Base-by-base conservation (phyloP, 2,113 vertebrate species). In the Theristicus caerulescens region DNA sequence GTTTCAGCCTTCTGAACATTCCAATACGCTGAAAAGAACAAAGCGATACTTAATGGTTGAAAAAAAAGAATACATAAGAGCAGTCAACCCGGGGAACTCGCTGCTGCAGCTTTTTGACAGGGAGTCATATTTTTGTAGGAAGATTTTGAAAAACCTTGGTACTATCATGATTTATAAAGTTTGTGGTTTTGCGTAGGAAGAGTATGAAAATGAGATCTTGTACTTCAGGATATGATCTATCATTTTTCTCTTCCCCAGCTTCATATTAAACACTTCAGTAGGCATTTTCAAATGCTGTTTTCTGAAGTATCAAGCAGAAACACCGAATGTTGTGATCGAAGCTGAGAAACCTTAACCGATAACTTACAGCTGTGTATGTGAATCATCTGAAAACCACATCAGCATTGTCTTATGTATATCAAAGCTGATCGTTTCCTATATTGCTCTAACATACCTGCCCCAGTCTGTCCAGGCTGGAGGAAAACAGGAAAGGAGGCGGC, bases 401-500 rank as follows among this genome's bases (percentile, higher is more conserved):
- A 25, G 36, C 62, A 65, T 47, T 91, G 82, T 76, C 78, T 72
- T 31, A 12, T 24, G 38, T 42, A 2, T 58, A 90, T 82, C 46
- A 46, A 54, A 72, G 86, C 58, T 66, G 66, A 72, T 89, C 1
- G 9, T 81, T 86, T 93, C 38, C 85, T 90, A 8, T 58, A 42
- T 84, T 79, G 57, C 91, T 94, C 65, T 92, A 66, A 80, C 32
- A 32, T 83, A 88, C 88, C 82, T 95, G 67, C 38, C 32, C 29
- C 11, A 14, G 52, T 71, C 64, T 83, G 82, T 51, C 62, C 34
- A 49, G 76, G 40, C 54, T 86, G 86, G 70, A 82, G 65, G 65
- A 87, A 88, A 89, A 94, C 36, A 86, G 88, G 88, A 96, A 92
- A 93, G 82, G 77, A 88, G 80, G 72, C 47, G 73, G 27, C 76